Percentiles rank a stretch among this genome's conserved stretches.
These are phyloP conservation scores for Typhlomys cinereus DNA, from an alignment of 2,113 vertebrate genomes.

Conservation along the genomic window DNA sequence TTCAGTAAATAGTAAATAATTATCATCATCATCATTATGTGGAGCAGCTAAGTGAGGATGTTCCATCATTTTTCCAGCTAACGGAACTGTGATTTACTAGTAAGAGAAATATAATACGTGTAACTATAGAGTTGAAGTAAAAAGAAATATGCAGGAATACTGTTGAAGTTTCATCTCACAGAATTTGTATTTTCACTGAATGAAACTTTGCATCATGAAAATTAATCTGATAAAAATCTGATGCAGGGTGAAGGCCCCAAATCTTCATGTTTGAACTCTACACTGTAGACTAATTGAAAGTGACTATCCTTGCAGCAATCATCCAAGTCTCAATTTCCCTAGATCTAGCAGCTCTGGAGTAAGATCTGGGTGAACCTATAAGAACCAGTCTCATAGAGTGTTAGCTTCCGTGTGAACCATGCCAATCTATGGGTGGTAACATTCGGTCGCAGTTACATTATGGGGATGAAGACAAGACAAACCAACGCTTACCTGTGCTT, in stretches of 20 bases:
- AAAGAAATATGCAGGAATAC: background rate
- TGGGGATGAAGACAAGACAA: background rate
- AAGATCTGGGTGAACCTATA: background rate
- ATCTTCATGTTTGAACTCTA: background rate
- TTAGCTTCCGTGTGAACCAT: background rate
- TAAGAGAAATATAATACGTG: background rate
- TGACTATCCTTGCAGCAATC: background rate
- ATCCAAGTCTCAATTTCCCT: background rate
- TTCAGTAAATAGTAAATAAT: background rate
- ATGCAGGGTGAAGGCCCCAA: background rate
- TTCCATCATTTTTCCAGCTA: background rate
- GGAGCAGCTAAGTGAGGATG: background rate
- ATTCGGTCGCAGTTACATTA: background rate
- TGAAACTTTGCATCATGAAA: background rate
- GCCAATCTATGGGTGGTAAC: background rate
- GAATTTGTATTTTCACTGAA: background rate
- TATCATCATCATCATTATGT: background rate
- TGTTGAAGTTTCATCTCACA: background rate
- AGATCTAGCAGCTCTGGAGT: background rate
- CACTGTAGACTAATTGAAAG: background rate
- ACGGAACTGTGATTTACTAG: background rate
- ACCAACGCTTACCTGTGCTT: slow-evolving; percentile 88
- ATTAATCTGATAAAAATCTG: background rate
- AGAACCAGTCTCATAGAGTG: background rate
- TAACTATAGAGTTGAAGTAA: background rate